Conservation (phyloP, 2,113 vertebrate genomes). For the Todiramphus chloris region DNA sequence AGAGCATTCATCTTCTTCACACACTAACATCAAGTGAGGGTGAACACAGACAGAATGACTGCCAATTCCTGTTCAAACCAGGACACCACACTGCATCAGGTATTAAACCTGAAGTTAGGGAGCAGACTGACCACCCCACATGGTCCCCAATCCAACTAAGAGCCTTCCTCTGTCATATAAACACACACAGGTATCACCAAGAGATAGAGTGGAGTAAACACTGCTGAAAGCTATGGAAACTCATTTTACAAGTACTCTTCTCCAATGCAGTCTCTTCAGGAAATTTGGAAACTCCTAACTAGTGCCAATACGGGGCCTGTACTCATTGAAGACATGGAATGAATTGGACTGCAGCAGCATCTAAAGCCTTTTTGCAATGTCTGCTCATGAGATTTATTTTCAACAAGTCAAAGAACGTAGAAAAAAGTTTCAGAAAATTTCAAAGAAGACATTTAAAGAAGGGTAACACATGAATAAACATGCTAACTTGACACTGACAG, state of each 20-base stretch:
- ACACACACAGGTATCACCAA: accelerated
- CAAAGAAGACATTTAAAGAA: not conserved
- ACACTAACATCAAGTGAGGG: not conserved
- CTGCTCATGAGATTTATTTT: not conserved
- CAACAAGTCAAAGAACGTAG: not conserved
- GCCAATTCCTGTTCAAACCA: not conserved
- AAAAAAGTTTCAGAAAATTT: not conserved
- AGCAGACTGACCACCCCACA: not conserved
- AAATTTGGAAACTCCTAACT: not conserved
- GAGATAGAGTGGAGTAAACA: not conserved
- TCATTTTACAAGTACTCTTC: not conserved
- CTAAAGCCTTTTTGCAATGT: not conserved
- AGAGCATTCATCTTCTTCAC: not conserved
- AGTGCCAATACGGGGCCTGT: not conserved
- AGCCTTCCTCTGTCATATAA: not conserved
- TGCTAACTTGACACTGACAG: not conserved
- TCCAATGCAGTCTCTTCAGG: not conserved
- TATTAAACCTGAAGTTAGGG: not conserved
- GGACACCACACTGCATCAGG: not conserved
- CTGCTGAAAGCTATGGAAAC: not conserved
- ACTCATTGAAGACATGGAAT: not conserved
- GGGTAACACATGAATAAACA: not conserved
- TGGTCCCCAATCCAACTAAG: not conserved
- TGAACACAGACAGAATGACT: not conserved
- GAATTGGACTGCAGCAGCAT: not conserved